Base-by-base conservation (phyloP, 2,888 invertebrate genomes). In the Xanthostigma xanthostigma region DNA sequence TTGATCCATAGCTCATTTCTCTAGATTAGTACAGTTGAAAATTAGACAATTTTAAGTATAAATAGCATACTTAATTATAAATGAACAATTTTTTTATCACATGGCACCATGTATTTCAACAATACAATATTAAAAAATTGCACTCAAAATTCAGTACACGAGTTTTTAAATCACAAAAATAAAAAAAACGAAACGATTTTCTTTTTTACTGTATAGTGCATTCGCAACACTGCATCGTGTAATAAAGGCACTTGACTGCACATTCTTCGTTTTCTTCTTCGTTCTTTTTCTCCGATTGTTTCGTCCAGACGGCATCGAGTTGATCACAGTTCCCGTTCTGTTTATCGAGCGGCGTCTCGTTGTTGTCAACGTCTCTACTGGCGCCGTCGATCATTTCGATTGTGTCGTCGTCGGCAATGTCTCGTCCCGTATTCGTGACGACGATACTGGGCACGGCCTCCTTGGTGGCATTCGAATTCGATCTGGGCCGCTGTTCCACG, bases 141-240 rank as follows among this genome's bases (percentile, higher is more conserved):
- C 27, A 27, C 27, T 27, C 27, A 27, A 6, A 27, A 27, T 27
- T 27, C 27, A 27, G 27, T 27, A 27, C 27, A 27, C 27, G 27
- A 27, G 27, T 27, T 27, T 27, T 27, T 27, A 27, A 27, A 27
- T 27, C 27, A 27, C 27, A 27, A 27, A 27, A 27, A 27, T 6
- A 27, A 27, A 27, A 27, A 27, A 27, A 27, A 27, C 1, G 6
- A 6, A 27, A 3, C 27, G 27, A 27, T 27, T 27, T 27, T 6
- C 11, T 14, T 39, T 39, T 45, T 56, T 53, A 62, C 53, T 60
- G 56, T 43, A 62, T 58, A 49, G 73, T 70, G 64, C 80, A 80
- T 57, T 78, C 78, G 64, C 79, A 79, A 58, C 79, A 79, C 59
- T 76, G 74, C 56, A 79, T 66, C 2, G 76, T 72, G 55, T 75